Percentiles rank a stretch among this genome's conserved stretches.
Evolutionary conservation across 2,113 vertebrate species (phyloP).

Genomic region (Lucifuga dentata): DNA sequence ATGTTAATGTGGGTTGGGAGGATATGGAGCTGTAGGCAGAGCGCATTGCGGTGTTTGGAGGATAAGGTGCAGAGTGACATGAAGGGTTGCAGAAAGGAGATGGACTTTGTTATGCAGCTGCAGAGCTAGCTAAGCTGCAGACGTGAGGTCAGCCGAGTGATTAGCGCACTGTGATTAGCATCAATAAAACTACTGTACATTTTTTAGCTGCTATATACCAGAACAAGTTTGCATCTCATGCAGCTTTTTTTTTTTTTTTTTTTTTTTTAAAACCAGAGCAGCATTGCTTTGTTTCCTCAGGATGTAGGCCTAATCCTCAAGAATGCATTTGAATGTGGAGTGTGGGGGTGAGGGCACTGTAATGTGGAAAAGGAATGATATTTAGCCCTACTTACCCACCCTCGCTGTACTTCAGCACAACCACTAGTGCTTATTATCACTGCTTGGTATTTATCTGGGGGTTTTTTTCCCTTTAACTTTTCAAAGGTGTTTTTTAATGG

Average conservation of each 20-base stretch:
- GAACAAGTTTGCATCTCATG: conserved; percentile 57
- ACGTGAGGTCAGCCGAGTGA: conserved; percentile 46
- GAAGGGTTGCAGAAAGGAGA: neutral
- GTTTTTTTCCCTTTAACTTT: conserved; percentile 28
- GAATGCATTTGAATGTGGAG: conserved; percentile 70
- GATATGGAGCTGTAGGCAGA: neutral
- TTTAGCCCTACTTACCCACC: conserved; percentile 48
- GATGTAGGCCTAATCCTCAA: conserved; percentile 67
- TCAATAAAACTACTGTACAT: conserved; percentile 22
- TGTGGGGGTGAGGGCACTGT: conserved; percentile 43
- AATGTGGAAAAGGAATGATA: conserved; percentile 60
- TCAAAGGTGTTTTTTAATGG: neutral
- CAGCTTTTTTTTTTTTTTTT: too few relatives aligned
- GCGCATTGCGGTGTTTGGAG: conserved; percentile 8
- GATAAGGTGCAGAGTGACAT: neutral
- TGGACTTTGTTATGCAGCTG: conserved; percentile 37
- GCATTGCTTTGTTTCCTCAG: conserved; percentile 62
- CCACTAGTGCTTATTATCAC: conserved; percentile 61
- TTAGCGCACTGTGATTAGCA: conserved; percentile 54
- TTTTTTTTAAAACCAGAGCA: conserved; percentile 2
- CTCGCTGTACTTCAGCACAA: conserved; percentile 44
- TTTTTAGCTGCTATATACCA: conserved; percentile 30
- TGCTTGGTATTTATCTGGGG: conserved; percentile 52
- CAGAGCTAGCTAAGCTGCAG: conserved; percentile 18
- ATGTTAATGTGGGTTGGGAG: too few relatives aligned